Evolutionary conservation across 2,797 vertebrate species (phyloP).

Genomic region (Phalloptychus januarius): DNA sequence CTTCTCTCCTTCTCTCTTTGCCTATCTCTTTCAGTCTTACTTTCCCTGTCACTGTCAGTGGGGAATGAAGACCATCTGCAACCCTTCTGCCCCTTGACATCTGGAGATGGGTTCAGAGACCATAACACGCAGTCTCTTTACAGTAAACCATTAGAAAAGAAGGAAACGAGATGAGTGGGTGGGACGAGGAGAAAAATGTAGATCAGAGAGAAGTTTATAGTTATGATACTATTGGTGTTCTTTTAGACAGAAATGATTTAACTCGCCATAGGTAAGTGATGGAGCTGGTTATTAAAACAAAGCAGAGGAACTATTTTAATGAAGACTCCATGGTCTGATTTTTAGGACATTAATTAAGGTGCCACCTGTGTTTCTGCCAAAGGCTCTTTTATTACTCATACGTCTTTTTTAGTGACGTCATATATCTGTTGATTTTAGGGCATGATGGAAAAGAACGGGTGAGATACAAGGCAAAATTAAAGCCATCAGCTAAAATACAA

Average conservation of each 20-base stretch:
- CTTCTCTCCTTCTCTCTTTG: conserved; percentile 2
- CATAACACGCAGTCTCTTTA: conserved; percentile 22
- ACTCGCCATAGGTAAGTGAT: conserved; percentile 20
- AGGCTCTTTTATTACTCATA: conserved; percentile 11
- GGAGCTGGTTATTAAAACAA: conserved; percentile 25
- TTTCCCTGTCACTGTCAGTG: conserved; percentile 63
- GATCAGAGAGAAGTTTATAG: conserved; percentile 13
- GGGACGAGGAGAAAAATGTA: conserved; percentile 21
- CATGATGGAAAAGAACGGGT: not conserved
- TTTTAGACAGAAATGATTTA: conserved; percentile 38
- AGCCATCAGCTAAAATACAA: conserved; percentile 5
- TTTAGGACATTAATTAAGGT: conserved; percentile 20
- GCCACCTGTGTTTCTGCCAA: conserved; percentile 25
- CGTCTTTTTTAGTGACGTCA: conserved; percentile 10
- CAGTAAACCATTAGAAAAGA: conserved; percentile 34
- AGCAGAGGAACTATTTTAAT: conserved; percentile 23
- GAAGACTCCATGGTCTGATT: conserved; percentile 15
- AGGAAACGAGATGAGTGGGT: conserved; percentile 17
- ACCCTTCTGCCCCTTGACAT: conserved; percentile 67
- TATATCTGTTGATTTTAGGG: conserved; percentile 8
- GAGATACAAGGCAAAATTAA: conserved; percentile 16
- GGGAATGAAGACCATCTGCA: conserved; percentile 75
- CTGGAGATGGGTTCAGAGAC: conserved; percentile 64
- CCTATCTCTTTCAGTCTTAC: conserved; percentile 31
- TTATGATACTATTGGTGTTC: conserved; percentile 37